Percentiles rank a stretch among this genome's conserved stretches.
Conservation (phyloP, 1,140 invertebrate genomes). For the Sycobia sp. region DNA sequence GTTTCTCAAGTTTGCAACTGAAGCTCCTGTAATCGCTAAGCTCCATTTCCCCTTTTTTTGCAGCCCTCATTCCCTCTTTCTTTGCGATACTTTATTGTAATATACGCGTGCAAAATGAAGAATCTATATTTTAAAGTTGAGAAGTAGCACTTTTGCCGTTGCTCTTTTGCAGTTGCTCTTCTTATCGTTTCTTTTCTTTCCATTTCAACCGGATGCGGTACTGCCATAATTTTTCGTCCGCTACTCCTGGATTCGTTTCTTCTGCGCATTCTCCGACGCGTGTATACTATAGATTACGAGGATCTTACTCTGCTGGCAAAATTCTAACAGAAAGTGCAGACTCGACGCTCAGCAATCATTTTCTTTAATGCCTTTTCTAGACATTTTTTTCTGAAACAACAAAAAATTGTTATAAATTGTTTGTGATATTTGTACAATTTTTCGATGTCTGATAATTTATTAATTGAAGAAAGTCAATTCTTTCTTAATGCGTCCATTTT, state of each 20-base stretch:
- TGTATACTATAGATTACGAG: neutral
- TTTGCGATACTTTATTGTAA: neutral
- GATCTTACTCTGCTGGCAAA: neutral
- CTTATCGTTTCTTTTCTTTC: too few relatives aligned
- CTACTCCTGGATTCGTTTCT: neutral
- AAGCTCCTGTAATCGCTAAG: too few relatives aligned
- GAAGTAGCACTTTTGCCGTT: constrained; percentile 5
- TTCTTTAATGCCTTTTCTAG: constrained; percentile 36
- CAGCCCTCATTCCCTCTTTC: too few relatives aligned
- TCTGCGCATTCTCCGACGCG: neutral
- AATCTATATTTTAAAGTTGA: constrained; percentile 13
- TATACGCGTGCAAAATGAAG: neutral
- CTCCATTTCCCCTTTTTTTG: neutral
- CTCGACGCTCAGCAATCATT: constrained; percentile 36
- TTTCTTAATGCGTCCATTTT: too few relatives aligned
- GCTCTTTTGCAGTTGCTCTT: constrained; percentile 2
- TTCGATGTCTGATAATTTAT: too few relatives aligned
- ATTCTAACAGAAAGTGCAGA: constrained; percentile 1
- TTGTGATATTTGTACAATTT: too few relatives aligned
- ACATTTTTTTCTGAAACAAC: constrained; percentile 40
- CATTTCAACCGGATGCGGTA: constrained; percentile 26
- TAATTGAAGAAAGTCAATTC: too few relatives aligned
- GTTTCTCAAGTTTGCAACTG: too few relatives aligned
- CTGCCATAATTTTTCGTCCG: constrained; percentile 21
- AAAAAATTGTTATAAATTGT: too few relatives aligned